Evolutionary conservation across 92 coral and sea anemone genomes (phyloP).

Genomic region (Zoanthus sansibaricus): DNA sequence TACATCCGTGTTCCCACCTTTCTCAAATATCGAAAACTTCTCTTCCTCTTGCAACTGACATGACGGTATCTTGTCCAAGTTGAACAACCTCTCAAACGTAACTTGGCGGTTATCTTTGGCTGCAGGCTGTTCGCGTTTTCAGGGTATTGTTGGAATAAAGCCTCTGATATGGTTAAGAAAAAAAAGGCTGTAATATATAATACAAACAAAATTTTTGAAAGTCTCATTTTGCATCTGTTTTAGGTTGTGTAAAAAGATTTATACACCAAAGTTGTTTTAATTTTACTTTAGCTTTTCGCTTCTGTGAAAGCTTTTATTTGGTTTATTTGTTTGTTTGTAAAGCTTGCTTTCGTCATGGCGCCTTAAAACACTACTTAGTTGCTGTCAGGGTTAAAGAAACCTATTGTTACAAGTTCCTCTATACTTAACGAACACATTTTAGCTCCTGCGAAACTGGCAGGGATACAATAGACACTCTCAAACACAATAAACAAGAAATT

Average conservation of each 20-base stretch:
- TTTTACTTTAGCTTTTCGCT: background rate
- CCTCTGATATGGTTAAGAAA: background rate
- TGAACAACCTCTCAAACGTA: background rate
- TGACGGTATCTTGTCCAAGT: background rate
- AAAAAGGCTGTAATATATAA: background rate
- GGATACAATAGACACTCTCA: background rate
- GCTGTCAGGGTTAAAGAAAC: slow-evolving; percentile 13
- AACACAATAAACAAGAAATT: background rate
- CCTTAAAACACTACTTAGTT: background rate
- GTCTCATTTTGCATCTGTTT: background rate
- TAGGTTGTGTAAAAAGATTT: background rate
- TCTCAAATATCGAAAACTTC: slow-evolving; percentile 10
- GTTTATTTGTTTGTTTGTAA: background rate
- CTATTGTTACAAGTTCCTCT: slow-evolving; percentile 5
- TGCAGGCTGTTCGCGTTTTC: background rate
- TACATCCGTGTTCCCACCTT: slow-evolving; percentile 7
- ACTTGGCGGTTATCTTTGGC: background rate
- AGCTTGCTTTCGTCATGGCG: slow-evolving; percentile 1
- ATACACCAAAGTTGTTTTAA: background rate
- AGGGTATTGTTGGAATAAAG: background rate
- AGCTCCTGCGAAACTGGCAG: slow-evolving; percentile 15
- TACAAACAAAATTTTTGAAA: background rate
- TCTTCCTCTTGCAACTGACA: slow-evolving; percentile 10
- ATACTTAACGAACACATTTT: slow-evolving; percentile 4
- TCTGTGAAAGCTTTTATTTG: background rate